Evolutionary conservation across 2,797 vertebrate genomes (phyloP).

Genomic region (Etheostoma nigrum): DNA sequence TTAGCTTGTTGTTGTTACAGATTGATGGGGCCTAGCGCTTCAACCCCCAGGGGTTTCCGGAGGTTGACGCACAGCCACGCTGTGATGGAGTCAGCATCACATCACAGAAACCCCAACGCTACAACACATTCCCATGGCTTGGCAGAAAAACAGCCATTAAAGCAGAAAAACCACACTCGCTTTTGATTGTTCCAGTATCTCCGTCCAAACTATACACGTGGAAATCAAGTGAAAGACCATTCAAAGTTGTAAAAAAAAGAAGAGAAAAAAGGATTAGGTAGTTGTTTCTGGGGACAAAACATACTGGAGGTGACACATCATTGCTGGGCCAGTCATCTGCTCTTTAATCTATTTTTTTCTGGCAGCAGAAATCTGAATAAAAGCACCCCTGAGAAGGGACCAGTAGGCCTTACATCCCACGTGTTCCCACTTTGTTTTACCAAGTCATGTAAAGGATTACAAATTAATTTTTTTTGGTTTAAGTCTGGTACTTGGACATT

Average conservation of each 20-base stretch:
- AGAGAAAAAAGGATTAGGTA: slow-evolving; percentile 9
- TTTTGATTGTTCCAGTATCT: slow-evolving; percentile 60
- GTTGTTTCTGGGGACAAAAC: slow-evolving; percentile 26
- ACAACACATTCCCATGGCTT: slow-evolving; percentile 73
- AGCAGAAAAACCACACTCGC: slow-evolving; percentile 75
- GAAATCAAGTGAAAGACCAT: slow-evolving; percentile 28
- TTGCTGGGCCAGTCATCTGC: slow-evolving; percentile 30
- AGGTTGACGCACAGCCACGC: slow-evolving; percentile 60
- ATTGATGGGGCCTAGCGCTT: slow-evolving; percentile 31
- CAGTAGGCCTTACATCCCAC: neutral
- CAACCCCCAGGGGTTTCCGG: slow-evolving; percentile 36
- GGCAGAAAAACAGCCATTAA: slow-evolving; percentile 74
- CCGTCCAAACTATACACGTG: slow-evolving; percentile 48
- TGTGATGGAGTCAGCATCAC: slow-evolving; percentile 66
- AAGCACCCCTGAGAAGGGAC: slow-evolving; percentile 22
- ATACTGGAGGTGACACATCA: slow-evolving; percentile 32
- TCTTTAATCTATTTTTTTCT: slow-evolving; percentile 23
- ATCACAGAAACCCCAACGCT: slow-evolving; percentile 50
- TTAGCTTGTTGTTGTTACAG: slow-evolving; percentile 62
- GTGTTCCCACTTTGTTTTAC: neutral
- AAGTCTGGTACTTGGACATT: slow-evolving; percentile 1
- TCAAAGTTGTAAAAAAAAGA: neutral
- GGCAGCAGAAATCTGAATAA: slow-evolving; percentile 26
- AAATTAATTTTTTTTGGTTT: neutral
- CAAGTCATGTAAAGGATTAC: neutral